Base-by-base conservation (phyloP, 2,888 invertebrate genomes). In the Mechanitis messenoides region DNA sequence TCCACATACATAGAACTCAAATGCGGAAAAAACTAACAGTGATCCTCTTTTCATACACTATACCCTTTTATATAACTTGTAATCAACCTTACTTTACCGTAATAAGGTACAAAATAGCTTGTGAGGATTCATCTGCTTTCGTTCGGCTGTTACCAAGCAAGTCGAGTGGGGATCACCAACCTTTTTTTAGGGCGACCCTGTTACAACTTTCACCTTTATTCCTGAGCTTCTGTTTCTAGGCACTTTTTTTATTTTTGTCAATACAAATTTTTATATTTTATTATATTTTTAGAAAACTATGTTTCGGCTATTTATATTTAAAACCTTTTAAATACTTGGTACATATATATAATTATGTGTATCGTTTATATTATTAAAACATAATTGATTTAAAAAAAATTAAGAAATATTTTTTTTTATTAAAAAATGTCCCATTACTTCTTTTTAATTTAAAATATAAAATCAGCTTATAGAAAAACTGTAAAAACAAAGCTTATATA, bases 81-180 rank as follows among this genome's bases (percentile, higher is more conserved):
- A 42, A 42, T 9, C 42, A 42, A 42, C 42, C 42, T 7, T 42
- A 42, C 1, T 9, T 9, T 9, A 3, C 2, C 2, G 9, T 0
- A 0, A 45, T 78, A 81, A 67, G 66, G 76, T 73, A 31, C 45
- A 68, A 59, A 70, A 66, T 79, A 3, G 55, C 7, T 47, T 71
- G 75, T 20, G 1, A 4, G 3, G 20, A 6, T 56, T 6, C 60
- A 56, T 59, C 73, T 77, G 84, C 84, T 84, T 84, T 83, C 82
- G 78, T 83, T 80, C 80, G 79, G 76, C 79, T 89, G 89, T 89
- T 89, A 80, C 89, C 83, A 88, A 84, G 85, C 88, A 79, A 68
- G 68, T 65, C 68, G 70, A 64, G 64, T 70, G 74, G 83, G 81
- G 85, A 83, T 79, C 81, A 77, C 68, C 81, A 87, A 89, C 89